phyloP scores from a whole-genome alignment of 2,888 invertebrate genomes.

The Hirtodrosophila trivittata region DNA sequence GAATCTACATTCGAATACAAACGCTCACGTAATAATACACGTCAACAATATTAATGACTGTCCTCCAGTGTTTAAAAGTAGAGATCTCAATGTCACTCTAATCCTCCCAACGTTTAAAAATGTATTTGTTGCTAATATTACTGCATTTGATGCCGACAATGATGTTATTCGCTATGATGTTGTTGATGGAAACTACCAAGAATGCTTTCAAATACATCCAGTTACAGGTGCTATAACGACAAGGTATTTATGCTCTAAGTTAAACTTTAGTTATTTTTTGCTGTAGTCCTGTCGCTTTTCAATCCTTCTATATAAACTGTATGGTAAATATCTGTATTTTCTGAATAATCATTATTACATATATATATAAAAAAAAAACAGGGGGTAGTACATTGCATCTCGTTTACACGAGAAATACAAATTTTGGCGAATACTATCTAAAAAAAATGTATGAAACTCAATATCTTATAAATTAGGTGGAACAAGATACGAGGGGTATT shows the following conservation, averaged over 20 bases:
- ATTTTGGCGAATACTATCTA: no score
- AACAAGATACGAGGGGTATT: no score
- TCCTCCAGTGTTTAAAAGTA: constrained; percentile 90
- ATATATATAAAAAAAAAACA: no score
- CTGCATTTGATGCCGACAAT: constrained; percentile 91
- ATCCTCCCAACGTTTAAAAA: constrained; percentile 92
- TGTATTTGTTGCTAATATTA: constrained; percentile 88
- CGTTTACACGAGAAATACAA: no score
- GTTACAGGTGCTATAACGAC: constrained; percentile 88
- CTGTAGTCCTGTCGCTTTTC: no score
- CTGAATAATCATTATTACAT: no score
- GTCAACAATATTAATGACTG: constrained; percentile 95
- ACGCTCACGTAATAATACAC: constrained; percentile 90
- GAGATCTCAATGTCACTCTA: constrained; percentile 90
- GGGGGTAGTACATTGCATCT: no score
- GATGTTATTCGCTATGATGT: constrained; percentile 90
- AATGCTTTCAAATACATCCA: constrained; percentile 89
- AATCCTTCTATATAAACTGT: no score
- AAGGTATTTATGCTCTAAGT: no score
- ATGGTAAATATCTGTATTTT: no score
- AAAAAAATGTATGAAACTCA: no score
- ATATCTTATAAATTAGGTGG: no score
- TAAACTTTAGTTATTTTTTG: constrained; percentile 51
- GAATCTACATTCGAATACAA: constrained; percentile 90
- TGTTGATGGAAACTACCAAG: constrained; percentile 91